Base-by-base conservation (phyloP, 2,113 vertebrate genomes). In the Rafetus swinhoei region DNA sequence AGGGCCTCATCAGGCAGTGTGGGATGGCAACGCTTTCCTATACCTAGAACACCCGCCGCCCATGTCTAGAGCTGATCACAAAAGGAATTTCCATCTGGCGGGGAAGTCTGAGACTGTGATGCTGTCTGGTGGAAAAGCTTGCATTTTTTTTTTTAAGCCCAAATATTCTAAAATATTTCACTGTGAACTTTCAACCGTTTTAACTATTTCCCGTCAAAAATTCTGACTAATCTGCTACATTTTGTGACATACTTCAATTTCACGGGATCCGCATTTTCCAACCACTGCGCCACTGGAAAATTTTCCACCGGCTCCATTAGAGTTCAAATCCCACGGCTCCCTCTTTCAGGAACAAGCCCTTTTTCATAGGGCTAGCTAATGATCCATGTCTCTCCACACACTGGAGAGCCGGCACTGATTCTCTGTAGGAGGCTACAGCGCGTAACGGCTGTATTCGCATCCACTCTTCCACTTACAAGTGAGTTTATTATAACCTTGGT, bases 401-500 rank as follows among this genome's bases (percentile, higher is more conserved):
- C 39, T 7, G 39, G 39, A 45, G 24, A 77, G 39, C 74, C 45
- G 39, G 39, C 39, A 15, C 39, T 11, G 74, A 77, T 77, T 77
- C 74, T 77, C 74, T 45, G 39, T 24, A 77, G 35, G 74, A 77
- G 79, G 35, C 65, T 35, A 32, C 65, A 21, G 19, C 11, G n/a
- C 65, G 32, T 69, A 35, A 18, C 65, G n/a, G n/a, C n/a, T 59
- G 53, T 76, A 84, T 94, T 90, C 93, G 83, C 39, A 80, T 91
- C 89, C 88, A 80, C 82, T 94, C 84, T 53, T 86, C n/a, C 22
- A 11, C 50, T 89, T 79, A 84, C 72, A 93, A 93, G 65, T 35
- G n/a, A 72, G 90, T 93, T 79, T 65, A 87, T 93, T 84, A 81
- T 82, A 95, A 92, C 85, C 79, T 93, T 91, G 86, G 15, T 79